These are phyloP conservation scores for Chironomus riparius DNA, from an alignment of 2,888 invertebrate species.

Conservation along the genomic window DNA sequence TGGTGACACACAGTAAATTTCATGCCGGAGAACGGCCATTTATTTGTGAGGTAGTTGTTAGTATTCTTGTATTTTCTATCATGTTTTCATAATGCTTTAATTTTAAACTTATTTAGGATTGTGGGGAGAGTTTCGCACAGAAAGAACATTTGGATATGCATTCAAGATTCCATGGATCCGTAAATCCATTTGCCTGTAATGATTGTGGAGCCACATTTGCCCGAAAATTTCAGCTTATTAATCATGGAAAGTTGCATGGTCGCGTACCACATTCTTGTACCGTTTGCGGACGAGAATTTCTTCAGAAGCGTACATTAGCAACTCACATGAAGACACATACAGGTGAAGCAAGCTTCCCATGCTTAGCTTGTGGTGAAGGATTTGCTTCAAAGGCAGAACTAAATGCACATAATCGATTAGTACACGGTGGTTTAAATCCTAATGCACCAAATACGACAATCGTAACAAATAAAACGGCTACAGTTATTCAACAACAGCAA, in stretches of 20 bases:
- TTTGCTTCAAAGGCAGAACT: conserved; percentile 63
- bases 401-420: conserved; percentile 55
- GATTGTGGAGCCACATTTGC: conserved; percentile 82
- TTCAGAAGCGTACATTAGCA: conserved; percentile 71
- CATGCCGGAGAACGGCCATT: conserved; percentile 77
- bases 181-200: conserved; percentile 88
- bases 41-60: conserved; percentile 61
- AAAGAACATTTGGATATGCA: conserved; percentile 63
- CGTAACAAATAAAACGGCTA: conserved; percentile 31
- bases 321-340: conserved; percentile 74
- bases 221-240: conserved; percentile 75
- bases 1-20: conserved; percentile 78
- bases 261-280: conserved; percentile 72
- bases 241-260: conserved; percentile 73
- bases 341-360: conserved; percentile 63
- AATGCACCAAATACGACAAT: conserved; percentile 41
- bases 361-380: conserved; percentile 66
- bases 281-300: conserved; percentile 74
- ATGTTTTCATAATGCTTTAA: neutral
- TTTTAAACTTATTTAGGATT: conserved; percentile 59
- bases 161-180: conserved; percentile 82
- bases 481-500: conserved; percentile 27
- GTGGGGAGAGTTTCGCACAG: conserved; percentile 86
- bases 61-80: too few species aligned
- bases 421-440: conserved; percentile 44